phyloP scores from a whole-genome alignment of 2,888 invertebrate genomes.

The Camptogramma bilineatum region DNA sequence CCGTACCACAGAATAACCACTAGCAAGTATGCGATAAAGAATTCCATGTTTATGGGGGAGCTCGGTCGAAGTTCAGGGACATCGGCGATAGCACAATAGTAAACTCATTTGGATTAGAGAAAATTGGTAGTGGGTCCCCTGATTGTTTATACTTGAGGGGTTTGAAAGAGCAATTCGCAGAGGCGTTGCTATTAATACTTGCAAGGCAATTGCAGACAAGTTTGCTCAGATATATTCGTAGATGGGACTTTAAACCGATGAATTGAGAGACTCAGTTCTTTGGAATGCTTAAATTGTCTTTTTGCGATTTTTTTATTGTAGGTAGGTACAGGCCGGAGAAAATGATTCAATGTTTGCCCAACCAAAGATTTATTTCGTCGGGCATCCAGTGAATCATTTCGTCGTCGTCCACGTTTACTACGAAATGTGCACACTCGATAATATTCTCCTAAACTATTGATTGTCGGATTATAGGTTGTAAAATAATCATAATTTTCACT shows the following conservation, averaged over 20 bases:
- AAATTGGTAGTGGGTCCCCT: constrained; percentile 5
- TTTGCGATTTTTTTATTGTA: background rate
- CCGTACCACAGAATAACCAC: constrained; percentile 41
- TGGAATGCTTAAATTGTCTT: too few species aligned
- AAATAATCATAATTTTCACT: too few species aligned
- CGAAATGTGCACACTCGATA: background rate
- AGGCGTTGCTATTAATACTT: constrained; percentile 21
- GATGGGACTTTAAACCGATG: background rate
- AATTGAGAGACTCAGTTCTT: too few species aligned
- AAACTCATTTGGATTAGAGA: constrained; percentile 29
- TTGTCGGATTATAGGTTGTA: too few species aligned
- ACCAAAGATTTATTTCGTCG: constrained; percentile 26
- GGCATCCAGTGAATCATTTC: constrained; percentile 32
- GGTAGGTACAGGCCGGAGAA: constrained; percentile 5
- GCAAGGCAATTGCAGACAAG: constrained; percentile 15
- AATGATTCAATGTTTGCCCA: constrained; percentile 37
- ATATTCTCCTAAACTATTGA: background rate
- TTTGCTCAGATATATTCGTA: background rate
- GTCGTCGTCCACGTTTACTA: background rate
- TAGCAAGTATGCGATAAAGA: constrained; percentile 53
- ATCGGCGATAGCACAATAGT: constrained; percentile 35
- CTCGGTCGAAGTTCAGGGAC: constrained; percentile 67
- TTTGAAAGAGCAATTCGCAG: constrained; percentile 21
- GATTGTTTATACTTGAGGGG: constrained; percentile 1
- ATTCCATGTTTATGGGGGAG: constrained; percentile 60